Percentiles rank a stretch among this genome's conserved stretches.
These are phyloP conservation scores for Manis crassicaudata DNA, from an alignment of 2,797 vertebrate genomes.

Conservation along the genomic window DNA sequence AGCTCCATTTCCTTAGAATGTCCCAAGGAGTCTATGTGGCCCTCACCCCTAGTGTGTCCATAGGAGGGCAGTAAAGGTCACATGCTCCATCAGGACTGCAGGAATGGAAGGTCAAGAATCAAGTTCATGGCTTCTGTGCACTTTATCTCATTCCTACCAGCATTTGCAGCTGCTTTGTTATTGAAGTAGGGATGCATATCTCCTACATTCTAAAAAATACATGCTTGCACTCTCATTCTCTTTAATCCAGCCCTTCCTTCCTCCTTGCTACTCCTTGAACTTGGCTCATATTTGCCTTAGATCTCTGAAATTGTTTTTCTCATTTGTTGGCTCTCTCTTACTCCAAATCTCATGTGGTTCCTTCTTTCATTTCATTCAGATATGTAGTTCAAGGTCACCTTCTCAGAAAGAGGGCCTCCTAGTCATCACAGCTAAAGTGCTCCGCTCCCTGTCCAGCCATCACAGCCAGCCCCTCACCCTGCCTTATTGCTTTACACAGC, in stretches of 20 bases:
- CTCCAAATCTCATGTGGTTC: background rate
- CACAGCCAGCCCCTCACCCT: background rate
- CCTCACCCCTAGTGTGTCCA: too few relatives aligned
- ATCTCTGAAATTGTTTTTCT: background rate
- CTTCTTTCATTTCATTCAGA: background rate
- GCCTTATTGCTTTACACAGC: background rate
- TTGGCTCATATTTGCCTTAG: background rate
- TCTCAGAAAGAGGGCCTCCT: background rate
- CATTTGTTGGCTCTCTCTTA: background rate
- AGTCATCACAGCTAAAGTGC: background rate
- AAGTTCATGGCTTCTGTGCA: background rate
- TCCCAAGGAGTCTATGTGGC: background rate
- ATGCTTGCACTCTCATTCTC: background rate
- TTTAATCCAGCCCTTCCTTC: background rate
- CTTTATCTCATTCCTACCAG: background rate
- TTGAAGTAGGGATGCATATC: background rate
- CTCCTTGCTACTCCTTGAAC: background rate
- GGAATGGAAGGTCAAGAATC: background rate
- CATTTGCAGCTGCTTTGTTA: background rate
- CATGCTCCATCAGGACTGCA: background rate
- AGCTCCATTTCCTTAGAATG: background rate
- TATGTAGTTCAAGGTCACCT: background rate
- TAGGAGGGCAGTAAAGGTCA: background rate
- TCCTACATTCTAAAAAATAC: background rate
- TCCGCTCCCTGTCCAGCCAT: background rate